Base-by-base conservation (phyloP, 1,140 invertebrate species). In the Drosophila guanche region DNA sequence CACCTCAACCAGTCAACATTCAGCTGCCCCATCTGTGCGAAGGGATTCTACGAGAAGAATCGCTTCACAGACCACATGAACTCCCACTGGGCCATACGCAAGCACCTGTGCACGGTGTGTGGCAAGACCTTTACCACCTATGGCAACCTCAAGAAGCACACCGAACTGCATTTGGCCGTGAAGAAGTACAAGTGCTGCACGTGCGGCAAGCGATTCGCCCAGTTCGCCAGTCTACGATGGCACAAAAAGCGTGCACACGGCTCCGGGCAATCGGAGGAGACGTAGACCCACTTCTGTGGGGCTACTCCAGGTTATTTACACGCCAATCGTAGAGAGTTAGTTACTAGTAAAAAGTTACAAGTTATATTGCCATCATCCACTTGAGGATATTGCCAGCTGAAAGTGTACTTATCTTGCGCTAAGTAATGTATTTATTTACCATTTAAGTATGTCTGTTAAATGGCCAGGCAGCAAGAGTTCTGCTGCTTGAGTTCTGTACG, bases 31-130 rank as follows among this genome's bases (percentile, higher is more conserved):
- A 89, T 90, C 27, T 90, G 89, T 47, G 81, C 84, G 6, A 90
- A 90, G 45, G 80, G 80, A 0, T 90, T 90, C 70, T 90, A 90
- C 52, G 89, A 90, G 54, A 90, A 89, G 54, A 90, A 90, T 40
- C 84, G 89, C 33, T 90, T 86, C 33, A 90, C 89, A 5, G 89
- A 90, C 29, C 89, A 90, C 56, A 90, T 90, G 89, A 90, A 90
- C 68, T 73, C 72, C 7, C 89, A 90, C 60, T 68, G 90, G 51
- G 90, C 90, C 41, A 90, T 90, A 25, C 89, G 89, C 42, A 90
- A 90, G 58, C 89, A 90, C 68, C 60, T 77, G 52, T 90, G 89
- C 70, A 89, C 90, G 23, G 80, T 89, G 7, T 90, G 89, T 22
- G 89, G 84, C 5, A 90, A 90, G 54, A 73, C 76, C 23, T 90